Percentiles rank a stretch among this genome's conserved stretches.
phyloP scores from a whole-genome alignment of 2,888 invertebrate species.

The Ctena decussata region DNA sequence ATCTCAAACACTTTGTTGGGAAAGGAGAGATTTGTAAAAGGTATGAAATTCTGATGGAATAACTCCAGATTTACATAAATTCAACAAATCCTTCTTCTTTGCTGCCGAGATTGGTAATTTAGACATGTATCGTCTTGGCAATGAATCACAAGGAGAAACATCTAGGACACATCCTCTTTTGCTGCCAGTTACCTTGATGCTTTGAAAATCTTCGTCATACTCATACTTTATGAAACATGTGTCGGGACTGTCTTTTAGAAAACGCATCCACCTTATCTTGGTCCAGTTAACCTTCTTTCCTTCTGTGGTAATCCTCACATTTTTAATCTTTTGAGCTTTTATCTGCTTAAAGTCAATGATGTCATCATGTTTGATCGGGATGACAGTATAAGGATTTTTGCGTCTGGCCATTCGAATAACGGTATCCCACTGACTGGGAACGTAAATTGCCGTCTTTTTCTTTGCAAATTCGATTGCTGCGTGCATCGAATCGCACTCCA shows the following conservation, averaged over 20 bases:
- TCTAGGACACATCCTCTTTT: not conserved
- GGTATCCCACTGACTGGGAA: conserved; percentile 41
- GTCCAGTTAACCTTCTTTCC: not conserved
- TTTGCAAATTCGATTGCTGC: conserved; percentile 42
- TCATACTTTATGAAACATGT: not conserved
- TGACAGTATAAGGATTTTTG: conserved; percentile 27
- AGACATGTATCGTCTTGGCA: not conserved
- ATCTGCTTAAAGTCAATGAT: conserved; percentile 15
- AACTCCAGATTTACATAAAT: not conserved
- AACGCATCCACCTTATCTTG: not conserved
- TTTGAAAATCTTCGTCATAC: not conserved
- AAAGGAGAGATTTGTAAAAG: not conserved
- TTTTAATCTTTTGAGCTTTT: not conserved
- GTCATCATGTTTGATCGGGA: conserved; percentile 30
- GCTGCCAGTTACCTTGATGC: not conserved
- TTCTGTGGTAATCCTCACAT: not conserved
- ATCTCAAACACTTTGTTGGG: not conserved
- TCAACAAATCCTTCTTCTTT: not conserved
- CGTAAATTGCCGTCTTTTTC: conserved; percentile 28
- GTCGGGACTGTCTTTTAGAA: not conserved
- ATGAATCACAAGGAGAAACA: not conserved
- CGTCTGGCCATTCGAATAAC: conserved; percentile 40
- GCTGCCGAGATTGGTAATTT: not conserved
- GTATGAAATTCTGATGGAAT: not conserved
- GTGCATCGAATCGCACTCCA: not conserved